Evolutionary conservation across 1,140 invertebrate species (phyloP), one percentile per base, ranked within the genome.

Genomic region (Stenopsyche tienmushanensis): DNA sequence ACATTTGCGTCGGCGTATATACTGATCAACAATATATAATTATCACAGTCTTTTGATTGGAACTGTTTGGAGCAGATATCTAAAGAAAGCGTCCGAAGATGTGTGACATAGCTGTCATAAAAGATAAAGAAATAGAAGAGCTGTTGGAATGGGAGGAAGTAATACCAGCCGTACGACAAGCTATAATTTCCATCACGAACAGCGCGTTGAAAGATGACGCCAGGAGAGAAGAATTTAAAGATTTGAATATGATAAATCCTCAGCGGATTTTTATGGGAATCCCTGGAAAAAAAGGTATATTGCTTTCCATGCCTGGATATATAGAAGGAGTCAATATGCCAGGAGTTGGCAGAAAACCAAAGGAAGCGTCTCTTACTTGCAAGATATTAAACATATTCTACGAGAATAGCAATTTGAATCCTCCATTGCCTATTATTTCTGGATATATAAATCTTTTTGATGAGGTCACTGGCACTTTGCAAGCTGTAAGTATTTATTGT

Each of bases 321-420:
- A 63, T 77, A 45, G 70, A 72, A 62, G 67, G 76, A 23, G 60
- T 70, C 39, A 53, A 66, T 21, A 23, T 69, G 9, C 39, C 41
- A 9, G 41, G 26, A 3, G 34, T 39, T 3, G 52, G 13, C 24
- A 8, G 21, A 5, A 18, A 17, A 34, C 49, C 45, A 20, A 71
- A 70, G 9, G 69, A 69, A 42, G 71, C 74, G 8, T 71, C 72
- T 5, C 65, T 80, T 26, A 73, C 71, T 23, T 78, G 77, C 54
- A 81, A 81, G 73, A 53, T 80, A 29, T 72, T 80, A 25, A 76
- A 76, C n/a, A 66, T 66, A 20, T 78, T 75, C 68, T 55, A 73
- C 13, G 79, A 81, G 70, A 26, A 58, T 41, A 52, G 68, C 17
- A 8, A 13, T 8, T 71, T 63, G 71, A 49, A 65, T 3, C 50